Evolutionary conservation across 2,888 invertebrate genomes (phyloP).

Genomic region (Zootermopsis nevadensis): DNA sequence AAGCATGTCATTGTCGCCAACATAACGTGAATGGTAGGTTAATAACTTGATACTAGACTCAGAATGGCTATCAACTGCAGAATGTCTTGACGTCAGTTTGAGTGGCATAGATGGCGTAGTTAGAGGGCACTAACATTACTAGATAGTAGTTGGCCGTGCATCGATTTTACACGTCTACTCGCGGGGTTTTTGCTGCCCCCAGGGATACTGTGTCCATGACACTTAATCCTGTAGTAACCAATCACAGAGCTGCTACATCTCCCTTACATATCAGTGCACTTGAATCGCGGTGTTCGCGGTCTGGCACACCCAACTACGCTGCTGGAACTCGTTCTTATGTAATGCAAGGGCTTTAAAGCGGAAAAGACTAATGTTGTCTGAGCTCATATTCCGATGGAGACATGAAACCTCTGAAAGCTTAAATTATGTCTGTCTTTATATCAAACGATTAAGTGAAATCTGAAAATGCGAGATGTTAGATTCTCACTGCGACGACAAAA

Average conservation of each 20-base stretch:
- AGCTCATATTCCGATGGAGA: too few species aligned
- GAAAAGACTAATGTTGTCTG: neutral
- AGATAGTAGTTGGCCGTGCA: slow-evolving; percentile 4
- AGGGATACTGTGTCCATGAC: neutral
- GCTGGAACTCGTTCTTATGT: neutral
- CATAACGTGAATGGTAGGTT: neutral
- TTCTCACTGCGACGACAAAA: too few species aligned
- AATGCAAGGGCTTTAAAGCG: neutral
- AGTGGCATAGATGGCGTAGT: neutral
- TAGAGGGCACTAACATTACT: neutral
- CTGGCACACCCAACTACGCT: neutral
- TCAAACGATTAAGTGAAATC: too few species aligned
- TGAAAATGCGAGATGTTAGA: too few species aligned
- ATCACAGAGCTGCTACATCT: slow-evolving; percentile 30
- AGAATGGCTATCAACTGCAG: neutral
- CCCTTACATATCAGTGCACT: slow-evolving; percentile 37
- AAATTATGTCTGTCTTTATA: too few species aligned
- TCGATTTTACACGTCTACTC: neutral
- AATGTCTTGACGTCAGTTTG: neutral
- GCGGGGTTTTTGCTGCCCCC: neutral
- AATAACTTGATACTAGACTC: neutral
- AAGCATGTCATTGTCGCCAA: neutral
- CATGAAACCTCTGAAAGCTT: too few species aligned
- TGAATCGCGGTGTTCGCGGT: slow-evolving; percentile 2
- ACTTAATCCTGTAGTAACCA: slow-evolving; percentile 31